Evolutionary conservation across 1,140 invertebrate genomes (phyloP).

Genomic region (Eriosoma lanigerum): DNA sequence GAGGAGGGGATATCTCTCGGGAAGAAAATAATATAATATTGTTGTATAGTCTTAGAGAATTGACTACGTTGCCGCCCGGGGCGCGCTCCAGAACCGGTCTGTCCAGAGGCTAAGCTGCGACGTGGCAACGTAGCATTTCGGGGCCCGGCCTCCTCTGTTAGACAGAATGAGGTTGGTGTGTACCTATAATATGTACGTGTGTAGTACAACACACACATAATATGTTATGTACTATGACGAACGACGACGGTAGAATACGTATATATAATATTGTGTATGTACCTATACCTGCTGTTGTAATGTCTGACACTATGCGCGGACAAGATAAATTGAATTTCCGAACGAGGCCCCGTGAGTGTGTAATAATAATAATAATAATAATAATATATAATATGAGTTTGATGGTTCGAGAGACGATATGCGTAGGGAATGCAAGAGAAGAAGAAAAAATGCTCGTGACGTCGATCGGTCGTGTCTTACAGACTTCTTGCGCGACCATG

Average conservation of each 20-base stretch:
- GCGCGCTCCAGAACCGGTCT: constrained; percentile 36
- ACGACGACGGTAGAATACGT: not conserved
- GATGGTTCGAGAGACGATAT: constrained; percentile 10
- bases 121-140: constrained; percentile 37
- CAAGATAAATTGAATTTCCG: constrained; percentile 48
- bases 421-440: constrained; percentile 20
- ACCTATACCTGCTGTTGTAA: not conserved
- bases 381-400: too few species aligned
- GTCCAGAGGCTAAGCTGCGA: constrained; percentile 23
- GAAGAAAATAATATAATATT: constrained; percentile 2
- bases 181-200: not conserved
- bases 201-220: not conserved
- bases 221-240: not conserved
- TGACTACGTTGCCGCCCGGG: constrained; percentile 35
- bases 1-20: too few species aligned
- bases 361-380: too few species aligned
- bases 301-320: not conserved
- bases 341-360: constrained; percentile 4
- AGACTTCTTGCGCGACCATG: constrained; percentile 36
- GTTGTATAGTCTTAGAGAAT: not conserved
- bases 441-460: constrained; percentile 43
- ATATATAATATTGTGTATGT: not conserved
- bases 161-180: constrained; percentile 47
- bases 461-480: too few species aligned
- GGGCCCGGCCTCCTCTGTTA: constrained; percentile 36